Percentiles rank a stretch among this genome's conserved stretches.
phyloP scores from a whole-genome alignment of 2,888 invertebrate genomes.

The Phrixothrix hirtus region DNA sequence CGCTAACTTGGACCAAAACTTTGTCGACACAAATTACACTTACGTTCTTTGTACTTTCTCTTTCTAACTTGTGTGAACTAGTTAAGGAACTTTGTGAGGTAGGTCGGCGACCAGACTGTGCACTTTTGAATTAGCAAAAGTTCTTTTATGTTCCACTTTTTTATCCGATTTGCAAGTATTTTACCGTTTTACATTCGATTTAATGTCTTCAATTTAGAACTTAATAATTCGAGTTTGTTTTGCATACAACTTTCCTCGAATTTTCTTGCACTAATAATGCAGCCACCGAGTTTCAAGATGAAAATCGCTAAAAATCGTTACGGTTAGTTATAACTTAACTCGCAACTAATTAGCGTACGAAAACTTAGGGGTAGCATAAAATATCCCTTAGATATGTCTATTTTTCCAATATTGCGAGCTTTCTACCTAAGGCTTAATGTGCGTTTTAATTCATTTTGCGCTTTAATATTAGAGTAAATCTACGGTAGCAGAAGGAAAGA shows the following conservation, averaged over 20 bases:
- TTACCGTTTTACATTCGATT: slow-evolving; percentile 20
- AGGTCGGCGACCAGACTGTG: slow-evolving; percentile 50
- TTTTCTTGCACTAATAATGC: slow-evolving; percentile 1
- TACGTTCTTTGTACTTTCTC: slow-evolving; percentile 57
- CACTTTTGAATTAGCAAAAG: slow-evolving; percentile 52
- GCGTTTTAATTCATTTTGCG: slow-evolving; percentile 31
- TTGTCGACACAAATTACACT: slow-evolving; percentile 56
- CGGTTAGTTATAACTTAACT: too few relatives aligned
- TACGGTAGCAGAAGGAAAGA: slow-evolving; percentile 32
- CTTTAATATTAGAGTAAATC: slow-evolving; percentile 29
- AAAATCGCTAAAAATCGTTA: too few relatives aligned
- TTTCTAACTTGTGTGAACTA: slow-evolving; percentile 55
- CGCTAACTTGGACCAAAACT: slow-evolving; percentile 55
- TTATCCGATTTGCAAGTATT: slow-evolving; percentile 25
- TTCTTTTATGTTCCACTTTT: slow-evolving; percentile 36
- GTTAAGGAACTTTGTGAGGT: slow-evolving; percentile 54
- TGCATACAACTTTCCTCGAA: neutral
- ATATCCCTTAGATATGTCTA: too few relatives aligned
- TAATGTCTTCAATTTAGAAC: slow-evolving; percentile 20
- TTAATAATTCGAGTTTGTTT: slow-evolving; percentile 21
- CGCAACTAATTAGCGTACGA: too few relatives aligned
- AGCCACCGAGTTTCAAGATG: too few relatives aligned
- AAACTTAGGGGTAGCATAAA: too few relatives aligned
- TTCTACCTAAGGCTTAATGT: slow-evolving; percentile 23
- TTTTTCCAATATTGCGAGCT: too few relatives aligned